phyloP scores from a whole-genome alignment of 2,797 vertebrate species.

The Tragopan temminckii region DNA sequence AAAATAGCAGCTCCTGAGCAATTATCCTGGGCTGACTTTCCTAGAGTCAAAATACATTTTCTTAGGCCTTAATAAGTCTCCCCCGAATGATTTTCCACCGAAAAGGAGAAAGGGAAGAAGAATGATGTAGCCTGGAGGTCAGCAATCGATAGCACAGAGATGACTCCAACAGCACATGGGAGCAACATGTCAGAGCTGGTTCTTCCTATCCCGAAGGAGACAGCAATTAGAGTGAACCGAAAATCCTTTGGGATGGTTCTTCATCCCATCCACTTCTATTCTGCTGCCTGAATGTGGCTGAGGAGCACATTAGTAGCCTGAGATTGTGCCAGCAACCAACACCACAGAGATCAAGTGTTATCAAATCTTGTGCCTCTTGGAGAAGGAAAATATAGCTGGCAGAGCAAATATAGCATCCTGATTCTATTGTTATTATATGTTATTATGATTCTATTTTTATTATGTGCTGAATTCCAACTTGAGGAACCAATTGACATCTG shows the following conservation, averaged over 20 bases:
- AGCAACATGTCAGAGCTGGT: accelerated
- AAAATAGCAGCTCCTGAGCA: constrained; percentile 5
- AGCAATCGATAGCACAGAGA: background rate
- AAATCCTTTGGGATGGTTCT: background rate
- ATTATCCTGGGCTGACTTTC: background rate
- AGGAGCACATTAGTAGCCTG: background rate
- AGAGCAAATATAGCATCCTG: background rate
- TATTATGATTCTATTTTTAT: background rate
- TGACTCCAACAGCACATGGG: background rate
- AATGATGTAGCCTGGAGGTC: background rate
- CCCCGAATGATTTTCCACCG: constrained; percentile 36
- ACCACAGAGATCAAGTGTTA: accelerated
- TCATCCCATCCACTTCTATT: background rate
- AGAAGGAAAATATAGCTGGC: background rate
- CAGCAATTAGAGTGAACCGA: background rate
- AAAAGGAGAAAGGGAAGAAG: background rate
- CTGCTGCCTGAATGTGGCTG: background rate
- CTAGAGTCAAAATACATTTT: constrained; percentile 25
- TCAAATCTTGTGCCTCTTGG: accelerated
- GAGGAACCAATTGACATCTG: background rate
- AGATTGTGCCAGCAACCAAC: background rate
- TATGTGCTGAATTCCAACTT: background rate
- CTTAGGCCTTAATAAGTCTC: constrained; percentile 3
- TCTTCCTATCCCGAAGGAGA: background rate
- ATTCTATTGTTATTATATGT: background rate